Percentiles rank a stretch among this genome's conserved stretches.
Conservation (phyloP, 1,140 invertebrate species). For the Uloborus diversus region DNA sequence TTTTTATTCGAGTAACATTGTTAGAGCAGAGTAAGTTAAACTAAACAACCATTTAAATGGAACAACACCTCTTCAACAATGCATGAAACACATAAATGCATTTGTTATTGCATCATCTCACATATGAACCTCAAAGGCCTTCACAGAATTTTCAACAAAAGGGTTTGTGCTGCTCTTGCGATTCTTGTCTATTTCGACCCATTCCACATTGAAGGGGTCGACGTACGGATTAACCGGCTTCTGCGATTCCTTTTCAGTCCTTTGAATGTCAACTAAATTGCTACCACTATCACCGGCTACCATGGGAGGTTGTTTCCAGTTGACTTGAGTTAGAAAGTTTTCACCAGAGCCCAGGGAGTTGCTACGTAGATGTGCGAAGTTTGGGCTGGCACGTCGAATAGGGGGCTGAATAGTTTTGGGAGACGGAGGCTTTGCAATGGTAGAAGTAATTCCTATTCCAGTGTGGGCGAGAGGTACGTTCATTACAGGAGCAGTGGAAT, state of each 20-base stretch:
- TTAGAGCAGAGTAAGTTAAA: background rate
- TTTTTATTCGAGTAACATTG: too few relatives aligned
- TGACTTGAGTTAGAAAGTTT: constrained; percentile 43
- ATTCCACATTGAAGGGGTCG: constrained; percentile 88
- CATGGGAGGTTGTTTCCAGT: constrained; percentile 55
- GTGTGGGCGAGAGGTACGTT: background rate
- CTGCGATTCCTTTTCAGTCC: constrained; percentile 55
- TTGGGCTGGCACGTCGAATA: constrained; percentile 65
- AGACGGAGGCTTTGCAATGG: constrained; percentile 38
- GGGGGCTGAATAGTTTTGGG: constrained; percentile 53
- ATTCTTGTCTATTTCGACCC: constrained; percentile 73
- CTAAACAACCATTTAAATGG: background rate
- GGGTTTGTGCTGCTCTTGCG: constrained; percentile 66
- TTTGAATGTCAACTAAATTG: constrained; percentile 35
- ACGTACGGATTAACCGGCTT: constrained; percentile 55
- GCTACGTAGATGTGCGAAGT: constrained; percentile 70
- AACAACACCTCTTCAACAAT: background rate
- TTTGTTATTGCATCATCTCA: constrained; percentile 56
- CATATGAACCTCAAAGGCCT: constrained; percentile 72
- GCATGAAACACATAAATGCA: background rate
- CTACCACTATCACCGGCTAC: constrained; percentile 56
- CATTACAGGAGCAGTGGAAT: background rate
- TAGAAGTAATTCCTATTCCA: constrained; percentile 21
- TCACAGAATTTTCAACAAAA: constrained; percentile 67
- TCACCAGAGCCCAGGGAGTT: constrained; percentile 70